Percentiles rank a stretch among this genome's conserved stretches.
Conservation (phyloP, 2,888 invertebrate species). For the Trichacis sp. region DNA sequence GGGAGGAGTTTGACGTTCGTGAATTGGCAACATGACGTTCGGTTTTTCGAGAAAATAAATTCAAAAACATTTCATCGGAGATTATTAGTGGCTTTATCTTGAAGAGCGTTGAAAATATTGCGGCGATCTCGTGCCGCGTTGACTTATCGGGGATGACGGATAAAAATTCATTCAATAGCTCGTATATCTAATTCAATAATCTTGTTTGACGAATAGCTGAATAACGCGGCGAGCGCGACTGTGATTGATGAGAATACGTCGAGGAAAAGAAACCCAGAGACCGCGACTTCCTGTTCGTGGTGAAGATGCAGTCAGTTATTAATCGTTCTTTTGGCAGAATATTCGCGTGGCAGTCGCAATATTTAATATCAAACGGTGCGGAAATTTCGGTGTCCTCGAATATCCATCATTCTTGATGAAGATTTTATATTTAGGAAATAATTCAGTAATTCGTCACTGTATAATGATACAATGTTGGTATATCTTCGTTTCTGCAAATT, state of each 20-base stretch:
- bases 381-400: too few relatives aligned
- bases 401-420: too few relatives aligned
- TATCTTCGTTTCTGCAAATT: too few relatives aligned
- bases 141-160: conserved; percentile 42
- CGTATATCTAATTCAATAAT: conserved; percentile 66
- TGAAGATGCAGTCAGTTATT: neutral
- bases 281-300: conserved; percentile 57
- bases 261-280: too few relatives aligned
- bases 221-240: neutral
- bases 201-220: conserved; percentile 38
- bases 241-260: conserved; percentile 55
- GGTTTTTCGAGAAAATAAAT: too few relatives aligned
- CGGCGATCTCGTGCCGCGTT: too few relatives aligned
- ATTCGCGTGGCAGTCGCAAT: neutral
- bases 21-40: conserved; percentile 36
- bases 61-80: conserved; percentile 9
- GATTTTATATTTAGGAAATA: too few relatives aligned
- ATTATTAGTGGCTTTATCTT: conserved; percentile 1
- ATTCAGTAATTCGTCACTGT: too few relatives aligned
- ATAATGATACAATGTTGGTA: too few relatives aligned
- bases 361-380: neutral
- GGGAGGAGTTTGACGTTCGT: conserved; percentile 28
- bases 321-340: conserved; percentile 1
- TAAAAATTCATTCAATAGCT: conserved; percentile 55
- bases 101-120: conserved; percentile 19